Evolutionary conservation across 1,140 invertebrate genomes (phyloP).

Genomic region (Cotesia chilonis): DNA sequence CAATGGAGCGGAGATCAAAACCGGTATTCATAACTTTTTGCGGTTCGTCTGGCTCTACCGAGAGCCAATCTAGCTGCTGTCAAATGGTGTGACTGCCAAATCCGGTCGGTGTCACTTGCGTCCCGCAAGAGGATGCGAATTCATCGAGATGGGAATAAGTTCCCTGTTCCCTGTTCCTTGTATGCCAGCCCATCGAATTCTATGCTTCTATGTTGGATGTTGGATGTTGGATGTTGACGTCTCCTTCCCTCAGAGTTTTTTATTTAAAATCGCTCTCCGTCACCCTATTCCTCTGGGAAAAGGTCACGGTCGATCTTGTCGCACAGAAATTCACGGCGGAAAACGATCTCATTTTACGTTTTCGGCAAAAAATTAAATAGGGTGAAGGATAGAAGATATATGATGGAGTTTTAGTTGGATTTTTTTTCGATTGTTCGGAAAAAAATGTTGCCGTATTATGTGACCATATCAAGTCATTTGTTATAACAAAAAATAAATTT

Average conservation of each 20-base stretch:
- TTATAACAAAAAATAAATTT: no score
- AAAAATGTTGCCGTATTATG: no score
- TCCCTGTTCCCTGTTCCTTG: neutral
- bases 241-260: neutral
- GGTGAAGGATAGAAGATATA: no score
- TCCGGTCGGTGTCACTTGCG: conserved; percentile 49
- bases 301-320: neutral
- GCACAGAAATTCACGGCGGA: neutral
- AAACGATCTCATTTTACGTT: neutral
- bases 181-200: neutral
- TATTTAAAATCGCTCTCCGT: conserved; percentile 6
- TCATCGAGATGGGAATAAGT: conserved; percentile 16
- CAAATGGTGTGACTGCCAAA: conserved; percentile 56
- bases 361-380: no score
- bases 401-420: no score
- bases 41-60: conserved; percentile 48
- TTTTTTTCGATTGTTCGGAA: no score
- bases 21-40: conserved; percentile 56
- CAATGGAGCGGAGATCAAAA: conserved; percentile 44
- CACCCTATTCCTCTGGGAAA: conserved; percentile 8
- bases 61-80: conserved; percentile 53
- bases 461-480: no score
- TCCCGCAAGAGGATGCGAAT: conserved; percentile 14
- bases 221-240: neutral
- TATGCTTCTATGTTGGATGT: neutral